phyloP scores from a whole-genome alignment of 2,113 vertebrate species.

The Salvator merianae region DNA sequence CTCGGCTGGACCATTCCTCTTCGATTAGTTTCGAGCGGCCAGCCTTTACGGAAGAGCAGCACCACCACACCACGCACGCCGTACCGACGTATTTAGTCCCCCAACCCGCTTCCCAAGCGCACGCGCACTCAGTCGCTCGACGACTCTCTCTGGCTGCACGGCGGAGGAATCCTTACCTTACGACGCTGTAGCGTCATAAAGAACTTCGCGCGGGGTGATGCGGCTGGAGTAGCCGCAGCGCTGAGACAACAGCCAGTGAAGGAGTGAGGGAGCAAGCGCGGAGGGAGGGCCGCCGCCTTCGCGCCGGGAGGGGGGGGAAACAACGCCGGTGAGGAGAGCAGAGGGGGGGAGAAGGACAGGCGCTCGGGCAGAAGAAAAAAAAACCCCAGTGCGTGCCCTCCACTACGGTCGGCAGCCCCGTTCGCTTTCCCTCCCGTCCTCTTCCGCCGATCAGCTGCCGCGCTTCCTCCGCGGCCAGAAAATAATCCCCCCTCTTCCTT shows the following conservation, averaged over 20 bases:
- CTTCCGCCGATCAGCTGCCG: constrained; percentile 8
- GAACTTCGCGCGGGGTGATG: constrained; percentile 24
- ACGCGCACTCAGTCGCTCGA: not conserved
- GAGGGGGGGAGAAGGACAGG: constrained; percentile 22
- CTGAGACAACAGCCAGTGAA: not conserved
- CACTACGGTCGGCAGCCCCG: not conserved
- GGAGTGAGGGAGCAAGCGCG: not conserved
- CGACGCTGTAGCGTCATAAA: constrained; percentile 26
- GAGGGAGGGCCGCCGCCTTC: not conserved
- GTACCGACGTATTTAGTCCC: too few relatives aligned
- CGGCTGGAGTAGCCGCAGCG: not conserved
- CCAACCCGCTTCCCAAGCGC: not conserved
- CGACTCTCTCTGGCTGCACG: not conserved
- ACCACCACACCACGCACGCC: too few relatives aligned
- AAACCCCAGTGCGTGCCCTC: not conserved
- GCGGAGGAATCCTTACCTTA: constrained; percentile 34
- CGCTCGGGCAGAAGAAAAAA: not conserved
- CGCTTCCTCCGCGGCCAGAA: not conserved
- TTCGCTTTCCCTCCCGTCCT: constrained; percentile 19
- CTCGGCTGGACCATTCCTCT: too few relatives aligned
- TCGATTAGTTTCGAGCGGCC: too few relatives aligned
- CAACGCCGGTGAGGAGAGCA: constrained; percentile 21
- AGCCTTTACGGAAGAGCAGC: too few relatives aligned
- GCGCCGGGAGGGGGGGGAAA: not conserved
- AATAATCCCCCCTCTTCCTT: too few relatives aligned